Percentiles rank a stretch among this genome's conserved stretches.
These are phyloP conservation scores for Cyclopterus lumpus DNA, from an alignment of 2,797 vertebrate genomes.

Conservation along the genomic window DNA sequence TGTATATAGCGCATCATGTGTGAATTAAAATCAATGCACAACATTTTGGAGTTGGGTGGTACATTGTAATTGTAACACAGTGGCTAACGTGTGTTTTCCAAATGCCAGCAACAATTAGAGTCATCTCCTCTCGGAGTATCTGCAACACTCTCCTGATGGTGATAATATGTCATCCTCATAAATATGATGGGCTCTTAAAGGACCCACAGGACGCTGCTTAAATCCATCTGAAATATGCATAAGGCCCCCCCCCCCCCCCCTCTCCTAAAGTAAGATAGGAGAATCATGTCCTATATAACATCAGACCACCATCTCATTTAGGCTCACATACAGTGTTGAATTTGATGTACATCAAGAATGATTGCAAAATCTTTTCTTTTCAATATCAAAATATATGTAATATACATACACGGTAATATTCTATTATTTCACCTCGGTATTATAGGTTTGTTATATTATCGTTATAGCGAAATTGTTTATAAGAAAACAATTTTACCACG, in stretches of 20 bases:
- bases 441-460: not conserved
- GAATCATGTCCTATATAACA: constrained; percentile 50
- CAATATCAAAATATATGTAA: not conserved
- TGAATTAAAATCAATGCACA: not conserved
- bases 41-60: not conserved
- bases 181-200: constrained; percentile 77
- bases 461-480: not conserved
- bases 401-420: not conserved
- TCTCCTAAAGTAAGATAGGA: constrained; percentile 17
- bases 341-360: not conserved
- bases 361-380: not conserved
- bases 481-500: not conserved
- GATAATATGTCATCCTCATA: constrained; percentile 75
- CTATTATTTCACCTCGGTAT: not conserved
- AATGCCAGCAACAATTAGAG: constrained; percentile 68
- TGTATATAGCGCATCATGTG: not conserved
- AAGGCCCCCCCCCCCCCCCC: constrained; percentile 37
- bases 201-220: constrained; percentile 75
- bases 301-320: constrained; percentile 27
- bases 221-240: constrained; percentile 80
- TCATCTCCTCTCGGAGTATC: constrained; percentile 56
- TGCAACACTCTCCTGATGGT: constrained; percentile 74
- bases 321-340: not conserved
- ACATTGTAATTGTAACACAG: constrained; percentile 1
- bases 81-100: constrained; percentile 47